Conservation (phyloP, 2,888 invertebrate species). For the Amblyjoppa fuscipennis region DNA sequence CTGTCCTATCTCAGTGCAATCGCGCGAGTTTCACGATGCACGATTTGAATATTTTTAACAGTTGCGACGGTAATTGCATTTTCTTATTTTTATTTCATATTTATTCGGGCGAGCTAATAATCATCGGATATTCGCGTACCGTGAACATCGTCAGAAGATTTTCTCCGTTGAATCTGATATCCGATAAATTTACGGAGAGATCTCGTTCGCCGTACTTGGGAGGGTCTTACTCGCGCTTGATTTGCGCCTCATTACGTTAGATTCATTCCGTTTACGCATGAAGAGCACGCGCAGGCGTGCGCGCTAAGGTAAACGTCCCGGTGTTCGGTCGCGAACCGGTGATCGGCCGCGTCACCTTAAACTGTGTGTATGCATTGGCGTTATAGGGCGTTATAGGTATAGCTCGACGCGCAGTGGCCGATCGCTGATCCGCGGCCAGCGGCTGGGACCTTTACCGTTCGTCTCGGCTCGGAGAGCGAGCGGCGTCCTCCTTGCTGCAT, state of each 20-base stretch:
- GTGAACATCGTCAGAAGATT: background rate
- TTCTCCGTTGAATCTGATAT: background rate
- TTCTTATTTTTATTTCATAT: background rate
- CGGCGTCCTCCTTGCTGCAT: conserved; percentile 32
- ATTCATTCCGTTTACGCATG: conserved; percentile 29
- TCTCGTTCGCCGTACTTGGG: background rate
- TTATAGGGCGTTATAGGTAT: background rate
- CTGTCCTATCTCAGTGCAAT: background rate
- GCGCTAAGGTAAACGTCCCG: background rate
- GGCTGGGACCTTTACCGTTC: background rate
- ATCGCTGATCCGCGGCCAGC: background rate
- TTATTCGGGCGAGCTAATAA: background rate
- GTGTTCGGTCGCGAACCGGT: background rate
- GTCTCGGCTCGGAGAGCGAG: conserved; percentile 11
- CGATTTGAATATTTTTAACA: background rate
- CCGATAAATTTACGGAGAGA: conserved; percentile 2
- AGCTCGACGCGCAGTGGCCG: too few relatives aligned
- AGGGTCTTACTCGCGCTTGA: background rate
- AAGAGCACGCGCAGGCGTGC: background rate
- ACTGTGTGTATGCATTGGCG: background rate
- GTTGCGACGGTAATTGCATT: background rate
- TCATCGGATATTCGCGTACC: background rate
- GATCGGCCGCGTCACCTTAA: background rate
- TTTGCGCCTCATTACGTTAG: conserved; percentile 27
- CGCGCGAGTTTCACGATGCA: background rate